Percentiles rank a stretch among this genome's conserved stretches.
These are phyloP conservation scores for Phrynocephalus vlangalii DNA, from an alignment of 2,797 vertebrate species.

Conservation along the genomic window DNA sequence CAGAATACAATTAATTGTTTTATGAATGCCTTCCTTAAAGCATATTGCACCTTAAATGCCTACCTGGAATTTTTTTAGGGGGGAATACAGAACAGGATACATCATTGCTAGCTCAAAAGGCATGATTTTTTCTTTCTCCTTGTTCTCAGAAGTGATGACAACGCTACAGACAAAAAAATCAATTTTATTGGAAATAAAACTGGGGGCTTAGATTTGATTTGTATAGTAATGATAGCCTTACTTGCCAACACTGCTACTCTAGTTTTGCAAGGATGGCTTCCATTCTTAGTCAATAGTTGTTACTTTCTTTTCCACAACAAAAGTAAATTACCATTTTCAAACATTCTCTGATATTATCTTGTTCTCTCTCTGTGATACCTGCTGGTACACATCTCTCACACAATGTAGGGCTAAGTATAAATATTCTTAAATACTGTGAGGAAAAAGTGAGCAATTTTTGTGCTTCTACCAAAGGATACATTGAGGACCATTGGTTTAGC, in stretches of 20 bases:
- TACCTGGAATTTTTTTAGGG: not conserved
- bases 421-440: not conserved
- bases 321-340: constrained; percentile 3
- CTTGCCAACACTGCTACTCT: not conserved
- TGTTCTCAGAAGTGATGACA: constrained; percentile 1
- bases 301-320: not conserved
- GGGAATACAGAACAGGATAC: constrained; percentile 2
- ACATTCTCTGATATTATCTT: not conserved
- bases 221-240: not conserved
- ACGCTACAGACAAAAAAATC: not conserved
- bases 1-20: not conserved
- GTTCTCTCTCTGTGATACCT: not conserved
- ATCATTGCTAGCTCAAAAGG: not conserved
- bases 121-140: not conserved
- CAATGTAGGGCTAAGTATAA: not conserved
- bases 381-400: not conserved
- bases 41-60: not conserved
- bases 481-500: too few species aligned
- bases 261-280: not conserved
- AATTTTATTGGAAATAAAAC: constrained; percentile 1
- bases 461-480: not conserved
- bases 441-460: not conserved
- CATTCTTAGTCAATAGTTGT: not conserved
- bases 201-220: not conserved
- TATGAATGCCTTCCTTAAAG: constrained; percentile 8